Evolutionary conservation across 2,113 vertebrate species (phyloP), one percentile per base, ranked within the genome.

Genomic region (Microcebus lehilahytsara): DNA sequence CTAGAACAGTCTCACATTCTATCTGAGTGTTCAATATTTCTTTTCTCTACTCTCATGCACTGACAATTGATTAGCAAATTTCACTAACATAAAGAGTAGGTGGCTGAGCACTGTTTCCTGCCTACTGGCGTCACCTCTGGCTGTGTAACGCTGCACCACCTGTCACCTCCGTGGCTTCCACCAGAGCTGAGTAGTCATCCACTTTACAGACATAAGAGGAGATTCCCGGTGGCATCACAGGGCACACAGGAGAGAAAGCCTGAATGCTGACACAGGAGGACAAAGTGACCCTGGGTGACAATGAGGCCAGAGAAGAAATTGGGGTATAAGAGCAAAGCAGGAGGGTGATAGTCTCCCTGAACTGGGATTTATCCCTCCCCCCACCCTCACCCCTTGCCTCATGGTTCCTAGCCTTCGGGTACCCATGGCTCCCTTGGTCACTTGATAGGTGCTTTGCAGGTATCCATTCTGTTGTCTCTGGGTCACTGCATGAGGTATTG

Each of bases 361-460:
- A 12, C 6, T 0, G 0, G 7, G 40, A 20, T 0, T 37, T 4
- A 3, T 30, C 13, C 9, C 60, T 4, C 2, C 23, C 19, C 9
- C 60, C 23, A 5, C 27, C 19, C 80, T 60, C 14, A 6, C 30
- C 19, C 75, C 58, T 49, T 66, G 46, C 8, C 20, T 13, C 30
- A n/a, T 37, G 37, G 27, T 22, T 14, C 27, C 46, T 10, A 17
- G n/a, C 1, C 7, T 75, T 34, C 32, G 37, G 22, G 14, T 46
- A 9, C 37, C 34, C 4, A 37, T 30, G 53, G 34, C 19, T 49
- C 62, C 20, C 20, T 0, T 0, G 46, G 51, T 60, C 27, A n/a
- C 32, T 79, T 40, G 49, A 5, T 5, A 84, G 37, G 19, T 16
- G 27, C 40, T 53, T 67, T 3, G 22, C 17, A 20, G 66, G 27